Percentiles rank a stretch among this genome's conserved stretches.
Conservation (phyloP, 2,888 invertebrate genomes). For the Ernsta delagoae region DNA sequence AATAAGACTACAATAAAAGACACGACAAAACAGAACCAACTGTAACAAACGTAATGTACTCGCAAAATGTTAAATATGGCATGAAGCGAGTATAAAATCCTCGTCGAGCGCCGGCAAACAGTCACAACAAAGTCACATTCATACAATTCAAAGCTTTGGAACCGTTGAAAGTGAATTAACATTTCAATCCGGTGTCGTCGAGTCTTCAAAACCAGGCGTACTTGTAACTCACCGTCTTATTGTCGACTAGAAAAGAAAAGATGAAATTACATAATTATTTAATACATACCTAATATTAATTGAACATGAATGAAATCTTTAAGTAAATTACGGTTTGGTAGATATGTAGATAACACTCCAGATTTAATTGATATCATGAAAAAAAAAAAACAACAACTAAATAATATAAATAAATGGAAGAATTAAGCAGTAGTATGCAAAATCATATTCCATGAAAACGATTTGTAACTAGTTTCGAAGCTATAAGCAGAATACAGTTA, state of each 20-base stretch:
- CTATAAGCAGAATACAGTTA: too few relatives aligned
- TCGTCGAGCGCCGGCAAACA: neutral
- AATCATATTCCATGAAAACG: too few relatives aligned
- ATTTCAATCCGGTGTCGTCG: conserved; percentile 25
- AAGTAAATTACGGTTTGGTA: too few relatives aligned
- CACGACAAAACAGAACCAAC: neutral
- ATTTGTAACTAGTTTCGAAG: too few relatives aligned
- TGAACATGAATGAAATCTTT: neutral
- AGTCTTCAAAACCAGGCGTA: conserved; percentile 9
- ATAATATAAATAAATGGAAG: too few relatives aligned
- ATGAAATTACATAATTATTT: neutral
- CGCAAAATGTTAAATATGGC: conserved; percentile 16
- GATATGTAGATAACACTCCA: too few relatives aligned
- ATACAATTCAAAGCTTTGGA: conserved; percentile 24
- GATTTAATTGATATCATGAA: too few relatives aligned
- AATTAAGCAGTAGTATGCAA: too few relatives aligned
- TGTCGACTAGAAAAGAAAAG: neutral
- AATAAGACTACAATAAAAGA: too few relatives aligned
- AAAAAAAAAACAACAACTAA: too few relatives aligned
- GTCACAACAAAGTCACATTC: conserved; percentile 25
- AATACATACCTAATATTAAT: neutral
- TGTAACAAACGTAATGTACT: neutral
- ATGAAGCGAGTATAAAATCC: neutral
- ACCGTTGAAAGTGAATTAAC: conserved; percentile 32
- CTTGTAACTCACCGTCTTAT: neutral